Evolutionary conservation across 2,113 vertebrate species (phyloP), one percentile per base, ranked within the genome.

Genomic region (Hemiprocne comata): DNA sequence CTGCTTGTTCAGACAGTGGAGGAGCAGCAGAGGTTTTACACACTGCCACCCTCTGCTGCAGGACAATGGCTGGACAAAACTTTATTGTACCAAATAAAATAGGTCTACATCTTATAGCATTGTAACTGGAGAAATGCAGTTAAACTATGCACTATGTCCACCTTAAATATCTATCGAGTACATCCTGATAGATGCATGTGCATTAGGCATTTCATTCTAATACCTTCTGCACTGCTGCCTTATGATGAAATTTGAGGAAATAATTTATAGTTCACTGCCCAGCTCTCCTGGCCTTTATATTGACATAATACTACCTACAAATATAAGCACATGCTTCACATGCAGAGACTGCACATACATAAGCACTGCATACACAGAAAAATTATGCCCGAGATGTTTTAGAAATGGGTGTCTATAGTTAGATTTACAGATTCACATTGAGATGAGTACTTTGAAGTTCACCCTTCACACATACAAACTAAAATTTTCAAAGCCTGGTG

Each of bases 371-470:
- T 19, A 67, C 24, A 53, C 2, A 2, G 7, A 71, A 92, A 90
- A 94, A 87, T 10, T 29, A 64, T 53, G 83, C 36, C 75, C 53
- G 44, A 67, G 38, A 34, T n/a, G 67, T 94, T 93, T 72, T 72
- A 77, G 26, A 88, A 79, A 60, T 24, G 20, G 6, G 13, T 46
- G 23, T 53, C 78, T 88, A 54, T 71, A 96, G n/a, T 84, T 58
- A 90, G 72, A 93, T 84, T 90, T 87, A 80, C 61, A 92, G 88
- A 78, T 81, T 78, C 61, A 42, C 48, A 67, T 12, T 33, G 31
- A 80, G 25, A 90, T 2, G 69, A 93, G 55, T 34, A 86, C 64
- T 96, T 42, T 60, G 55, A 94, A 92, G 94, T 89, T 90, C 73
- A 95, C 34, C 50, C 76, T 93, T 94, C 83, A 85, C 81, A 87